These are phyloP conservation scores for Lithobates sylvaticus DNA, from an alignment of 2,797 vertebrate genomes.

Conservation along the genomic window DNA sequence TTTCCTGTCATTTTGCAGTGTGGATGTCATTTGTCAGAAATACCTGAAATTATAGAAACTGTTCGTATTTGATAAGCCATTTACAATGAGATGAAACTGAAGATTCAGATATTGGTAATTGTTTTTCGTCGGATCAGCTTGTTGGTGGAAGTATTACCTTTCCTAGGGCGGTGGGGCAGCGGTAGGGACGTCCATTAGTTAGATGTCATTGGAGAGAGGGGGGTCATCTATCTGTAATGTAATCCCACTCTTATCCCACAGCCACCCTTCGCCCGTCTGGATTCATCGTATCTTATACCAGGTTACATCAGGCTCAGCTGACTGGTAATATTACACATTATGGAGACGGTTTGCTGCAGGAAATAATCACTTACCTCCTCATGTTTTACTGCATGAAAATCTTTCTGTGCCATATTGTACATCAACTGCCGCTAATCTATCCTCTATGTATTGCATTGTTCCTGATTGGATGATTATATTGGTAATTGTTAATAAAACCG, in stretches of 20 bases:
- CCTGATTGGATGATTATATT: too few species aligned
- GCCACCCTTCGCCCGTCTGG: too few species aligned
- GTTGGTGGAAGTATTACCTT: not conserved
- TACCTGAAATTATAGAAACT: not conserved
- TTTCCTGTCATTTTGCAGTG: not conserved
- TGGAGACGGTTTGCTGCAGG: not conserved
- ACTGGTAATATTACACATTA: too few species aligned
- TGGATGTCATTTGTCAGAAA: not conserved
- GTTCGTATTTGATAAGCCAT: not conserved
- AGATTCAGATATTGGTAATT: not conserved
- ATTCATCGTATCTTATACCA: too few species aligned
- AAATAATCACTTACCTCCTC: too few species aligned
- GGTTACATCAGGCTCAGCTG: too few species aligned
- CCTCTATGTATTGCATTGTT: too few species aligned
- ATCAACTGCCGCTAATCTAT: too few species aligned
- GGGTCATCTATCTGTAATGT: constrained; percentile 41
- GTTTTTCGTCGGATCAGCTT: constrained; percentile 15
- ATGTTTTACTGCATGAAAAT: too few species aligned
- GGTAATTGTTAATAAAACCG: too few species aligned
- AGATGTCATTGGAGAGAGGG: constrained; percentile 5
- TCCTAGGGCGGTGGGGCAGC: too few species aligned
- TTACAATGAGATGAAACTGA: not conserved
- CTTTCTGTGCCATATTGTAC: too few species aligned
- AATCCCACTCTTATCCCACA: not conserved
- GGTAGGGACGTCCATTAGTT: constrained; percentile 7